Base-by-base conservation (phyloP, 37 sponge, comb jelly and placozoan genomes). In the Eunapius fragilis region DNA sequence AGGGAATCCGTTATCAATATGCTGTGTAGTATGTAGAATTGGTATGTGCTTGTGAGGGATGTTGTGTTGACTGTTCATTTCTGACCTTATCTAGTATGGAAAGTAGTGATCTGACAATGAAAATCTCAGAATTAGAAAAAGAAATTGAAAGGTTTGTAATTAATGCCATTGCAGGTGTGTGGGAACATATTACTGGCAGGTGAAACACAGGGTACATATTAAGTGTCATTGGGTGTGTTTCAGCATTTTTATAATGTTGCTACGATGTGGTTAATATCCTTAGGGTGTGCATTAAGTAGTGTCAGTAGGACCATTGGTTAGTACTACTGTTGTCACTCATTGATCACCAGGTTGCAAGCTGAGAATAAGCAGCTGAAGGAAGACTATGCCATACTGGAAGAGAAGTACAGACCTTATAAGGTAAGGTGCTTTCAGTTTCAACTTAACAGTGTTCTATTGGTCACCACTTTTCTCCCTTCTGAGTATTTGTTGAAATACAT, bases 381-480 rank as follows among this genome's bases (percentile, higher is more conserved):
- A 27, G 89, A 80, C 12, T 84, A 88, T 77, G 71, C 69, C 22
- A 85, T 50, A 11, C 68, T 92, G 23, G 77, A 88, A 41, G 81
- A 85, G 78, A 88, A 78, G 69, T 92, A 77, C 34, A 36, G 69
- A 45, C 92, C 92, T 5, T 92, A 68, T 30, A 70, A 77, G 48
- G 77, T 82, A 71, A 68, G n/a, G n/a, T n/a, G n/a, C n/a, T n/a
- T n/a, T 45, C 47, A 11, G 9, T 45, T 45, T 4, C 47, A 45
- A 9, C 9, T 45, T 45, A 4, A 9, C 9, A 45, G 47, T 45
- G 7, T 9, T 45, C 47, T 45, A 9, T 4, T 9, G 4, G 4
- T 45, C 47, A 11, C 47, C 4, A 4, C 9, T 4, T 45, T 4
- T 45, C 47, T 11, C 4, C 47, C 4, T 11, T 11, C 9, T 11